Base-by-base conservation (phyloP, 1,140 invertebrate genomes). In the Polyergus mexicanus region DNA sequence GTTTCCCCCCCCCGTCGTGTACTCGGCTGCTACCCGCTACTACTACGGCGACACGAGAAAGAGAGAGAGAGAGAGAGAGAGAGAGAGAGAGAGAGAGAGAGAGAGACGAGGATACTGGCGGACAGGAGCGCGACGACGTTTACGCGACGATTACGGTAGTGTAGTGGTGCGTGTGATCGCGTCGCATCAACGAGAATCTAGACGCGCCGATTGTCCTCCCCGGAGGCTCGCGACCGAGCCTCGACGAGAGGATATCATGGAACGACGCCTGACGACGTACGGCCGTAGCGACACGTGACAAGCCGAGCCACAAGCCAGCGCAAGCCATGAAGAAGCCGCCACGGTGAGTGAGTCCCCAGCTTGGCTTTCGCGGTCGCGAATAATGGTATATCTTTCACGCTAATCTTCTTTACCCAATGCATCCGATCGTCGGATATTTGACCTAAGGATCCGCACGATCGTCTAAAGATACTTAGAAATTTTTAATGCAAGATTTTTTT, bases 291-390 rank as follows among this genome's bases (percentile, higher is more conserved):
- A 90, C 93, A 94, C 92, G 92, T 93, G 93, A 94, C 93, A 93
- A 85, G 88, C 68, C 91, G 90, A 92, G 86, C 78, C 88, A 84
- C 85, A 87, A 88, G 83, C 81, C 89, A 86, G 89, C 76, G 89
- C 88, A 76, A 90, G 89, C 78, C 92, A 94, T 94, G 93, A 94
- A 92, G 92, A 94, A 92, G 89, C 93, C 93, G 86, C 63, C 76
- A 80, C 93, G 93, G 93, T 94, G 87, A 94, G 93, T 91, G 65
- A 32, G 25, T 2, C 1, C 44, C 1, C 44, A 51, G 69, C 22
- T 72, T 54, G 22, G 47, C 38, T 47, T 25, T 69, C 35, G 32
- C 19, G 35, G 2, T 22, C 38, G 11, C 51, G 16, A 56, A 35
- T 13, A 13, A 3, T 38, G 19, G 16, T 13, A 8, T 19, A 47